Base-by-base conservation (phyloP, 2,797 vertebrate genomes). In the Garrulus glandarius region DNA sequence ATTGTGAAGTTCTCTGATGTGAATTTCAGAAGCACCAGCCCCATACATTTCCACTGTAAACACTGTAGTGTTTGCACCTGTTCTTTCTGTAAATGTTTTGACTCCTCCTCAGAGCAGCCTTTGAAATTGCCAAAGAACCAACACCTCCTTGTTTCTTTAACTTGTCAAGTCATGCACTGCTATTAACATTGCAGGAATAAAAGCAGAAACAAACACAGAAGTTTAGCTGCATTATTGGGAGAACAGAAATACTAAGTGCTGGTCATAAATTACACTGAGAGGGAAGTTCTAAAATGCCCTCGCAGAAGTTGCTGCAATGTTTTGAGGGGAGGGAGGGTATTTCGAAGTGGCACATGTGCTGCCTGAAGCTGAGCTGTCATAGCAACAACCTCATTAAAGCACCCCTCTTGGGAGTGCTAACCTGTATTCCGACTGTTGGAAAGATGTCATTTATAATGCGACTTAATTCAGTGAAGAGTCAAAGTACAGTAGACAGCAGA, bases 351-450 rank as follows among this genome's bases (percentile, higher is more conserved):
- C 95, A 95, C 79, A 10, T 56, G 78, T 56, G 19, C 90, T 18
- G 56, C 75, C 94, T 92, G 88, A 75, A 94, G 64, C 86, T 91
- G 95, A 96, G 93, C 97, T 97, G 96, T 97, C 96, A 97, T 95
- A 93, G 97, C 91, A 97, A 98, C 95, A 97, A 96, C 74, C 88
- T 98, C 96, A 97, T 97, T 97, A 97, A 91, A 92, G 80, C 44
- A 85, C 34, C 68, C 89, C 93, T 96, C 81, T 47, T 64, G 85
- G 82, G 93, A 98, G 63, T 74, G 7, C 67, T 94, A 97, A 96
- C 95, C 93, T 96, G 95, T 83, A 97, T 96, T 96, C 87, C 39
- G 11, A 93, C 68, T 95, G 93, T 88, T 96, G 93, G 91, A 96
- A 92, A 94, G 67, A 96, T 94, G 68, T 92, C 91, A 95, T 90